Percentiles rank a stretch among this genome's conserved stretches.
Conservation (phyloP, 2,888 invertebrate genomes). For the Monoplex corrugatus region DNA sequence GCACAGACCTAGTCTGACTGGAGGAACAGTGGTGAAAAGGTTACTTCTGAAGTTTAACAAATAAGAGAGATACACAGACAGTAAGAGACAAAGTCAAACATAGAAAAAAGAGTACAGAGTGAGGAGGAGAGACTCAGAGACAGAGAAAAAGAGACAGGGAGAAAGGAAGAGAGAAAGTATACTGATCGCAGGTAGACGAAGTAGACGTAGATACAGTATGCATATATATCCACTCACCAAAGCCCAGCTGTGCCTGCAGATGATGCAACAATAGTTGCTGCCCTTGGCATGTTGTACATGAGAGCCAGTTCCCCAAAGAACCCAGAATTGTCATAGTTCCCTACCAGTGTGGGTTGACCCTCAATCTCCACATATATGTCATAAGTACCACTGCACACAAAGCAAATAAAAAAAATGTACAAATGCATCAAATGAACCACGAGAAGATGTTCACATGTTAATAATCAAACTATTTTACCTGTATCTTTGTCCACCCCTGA, state of each 20-base stretch:
- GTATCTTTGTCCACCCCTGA: too few relatives aligned
- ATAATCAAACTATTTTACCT: too few relatives aligned
- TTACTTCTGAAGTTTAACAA: too few relatives aligned
- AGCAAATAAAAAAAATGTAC: not conserved
- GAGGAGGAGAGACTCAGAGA: too few relatives aligned
- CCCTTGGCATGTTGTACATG: slow-evolving; percentile 98
- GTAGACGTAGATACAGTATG: too few relatives aligned
- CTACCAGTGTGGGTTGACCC: slow-evolving; percentile 83
- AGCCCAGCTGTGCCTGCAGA: slow-evolving; percentile 95
- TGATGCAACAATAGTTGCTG: slow-evolving; percentile 90
- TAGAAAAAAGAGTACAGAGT: too few relatives aligned
- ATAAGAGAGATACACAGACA: too few relatives aligned
- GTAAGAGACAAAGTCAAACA: too few relatives aligned
- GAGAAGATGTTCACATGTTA: too few relatives aligned
- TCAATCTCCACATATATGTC: slow-evolving; percentile 88
- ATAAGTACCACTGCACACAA: slow-evolving; percentile 87
- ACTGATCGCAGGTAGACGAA: not conserved
- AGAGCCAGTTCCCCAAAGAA: slow-evolving; percentile 98
- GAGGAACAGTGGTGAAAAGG: too few relatives aligned
- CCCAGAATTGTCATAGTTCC: slow-evolving; percentile 94
- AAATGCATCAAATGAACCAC: too few relatives aligned
- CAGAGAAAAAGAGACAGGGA: not conserved
- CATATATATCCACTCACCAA: slow-evolving; percentile 84
- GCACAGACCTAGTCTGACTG: too few relatives aligned
- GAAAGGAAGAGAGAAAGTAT: not conserved